These are phyloP conservation scores for Lypha dubia DNA, from an alignment of 2,888 invertebrate genomes.

Conservation along the genomic window DNA sequence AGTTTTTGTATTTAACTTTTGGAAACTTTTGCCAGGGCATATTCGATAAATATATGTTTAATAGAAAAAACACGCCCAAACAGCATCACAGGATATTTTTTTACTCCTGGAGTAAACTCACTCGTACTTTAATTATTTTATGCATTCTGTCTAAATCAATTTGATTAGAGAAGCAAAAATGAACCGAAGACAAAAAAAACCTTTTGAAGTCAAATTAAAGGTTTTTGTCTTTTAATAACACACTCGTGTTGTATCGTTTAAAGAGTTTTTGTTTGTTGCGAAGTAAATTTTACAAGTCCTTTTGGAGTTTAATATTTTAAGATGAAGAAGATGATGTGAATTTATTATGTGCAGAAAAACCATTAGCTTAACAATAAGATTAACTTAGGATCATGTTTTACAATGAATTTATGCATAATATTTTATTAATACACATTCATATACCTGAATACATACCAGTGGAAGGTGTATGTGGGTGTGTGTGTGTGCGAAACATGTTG, in stretches of 20 bases:
- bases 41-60: conserved; percentile 43
- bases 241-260: not conserved
- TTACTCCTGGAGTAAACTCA: not conserved
- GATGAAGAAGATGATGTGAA: conserved; percentile 63
- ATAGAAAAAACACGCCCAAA: conserved; percentile 34
- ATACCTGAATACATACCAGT: not conserved
- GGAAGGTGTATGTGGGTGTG: too few species aligned
- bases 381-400: conserved; percentile 64
- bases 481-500: conserved; percentile 22
- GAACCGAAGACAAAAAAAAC: not conserved
- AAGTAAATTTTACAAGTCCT: not conserved
- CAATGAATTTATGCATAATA: conserved; percentile 68
- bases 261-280: not conserved
- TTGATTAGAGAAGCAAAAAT: conserved; percentile 29
- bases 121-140: conserved; percentile 66
- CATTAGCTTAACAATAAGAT: conserved; percentile 71
- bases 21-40: conserved; percentile 53
- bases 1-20: conserved; percentile 48
- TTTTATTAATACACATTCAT: conserved; percentile 44
- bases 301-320: conserved; percentile 44
- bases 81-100: not conserved
- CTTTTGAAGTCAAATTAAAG: conserved; percentile 58
- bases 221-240: conserved; percentile 40
- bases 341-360: conserved; percentile 65
- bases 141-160: conserved; percentile 65